phyloP scores from a whole-genome alignment of 2,797 vertebrate genomes.

The Oophaga sylvatica region DNA sequence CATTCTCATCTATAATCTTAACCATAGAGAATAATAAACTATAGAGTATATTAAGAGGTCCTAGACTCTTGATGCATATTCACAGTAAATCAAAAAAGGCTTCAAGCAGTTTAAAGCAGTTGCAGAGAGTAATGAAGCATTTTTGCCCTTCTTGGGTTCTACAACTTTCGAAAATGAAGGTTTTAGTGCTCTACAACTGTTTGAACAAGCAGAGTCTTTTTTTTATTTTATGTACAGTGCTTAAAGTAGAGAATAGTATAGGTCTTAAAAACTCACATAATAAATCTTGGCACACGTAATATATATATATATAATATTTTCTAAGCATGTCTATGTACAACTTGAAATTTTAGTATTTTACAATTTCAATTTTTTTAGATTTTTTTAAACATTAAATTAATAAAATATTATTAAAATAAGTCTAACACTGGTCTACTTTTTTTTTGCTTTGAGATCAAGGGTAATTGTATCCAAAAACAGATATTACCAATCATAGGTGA shows the following conservation, averaged over 20 bases:
- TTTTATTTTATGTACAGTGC: constrained; percentile 50
- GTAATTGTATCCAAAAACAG: neutral
- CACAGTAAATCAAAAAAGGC: constrained; percentile 37
- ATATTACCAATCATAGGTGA: neutral
- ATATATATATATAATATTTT: constrained; percentile 14
- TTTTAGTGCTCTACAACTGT: constrained; percentile 12
- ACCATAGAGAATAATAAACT: constrained; percentile 4
- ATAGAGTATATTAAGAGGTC: neutral
- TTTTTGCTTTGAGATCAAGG: neutral
- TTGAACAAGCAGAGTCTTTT: constrained; percentile 15
- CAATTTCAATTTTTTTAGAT: neutral
- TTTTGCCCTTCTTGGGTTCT: neutral
- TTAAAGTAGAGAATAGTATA: constrained; percentile 41
- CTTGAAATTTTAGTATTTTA: constrained; percentile 6
- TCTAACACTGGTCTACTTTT: neutral
- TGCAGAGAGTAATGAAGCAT: neutral
- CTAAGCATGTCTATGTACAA: constrained; percentile 50
- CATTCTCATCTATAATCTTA: neutral
- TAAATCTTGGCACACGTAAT: constrained; percentile 24
- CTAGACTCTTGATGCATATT: constrained; percentile 13
- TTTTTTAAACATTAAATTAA: neutral
- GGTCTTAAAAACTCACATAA: constrained; percentile 36
- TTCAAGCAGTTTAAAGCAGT: constrained; percentile 7
- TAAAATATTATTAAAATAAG: neutral
- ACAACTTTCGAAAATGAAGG: constrained; percentile 4